Evolutionary conservation across 2,113 vertebrate species (phyloP), one percentile per base, ranked within the genome.

Genomic region (Prietella phreatophila): DNA sequence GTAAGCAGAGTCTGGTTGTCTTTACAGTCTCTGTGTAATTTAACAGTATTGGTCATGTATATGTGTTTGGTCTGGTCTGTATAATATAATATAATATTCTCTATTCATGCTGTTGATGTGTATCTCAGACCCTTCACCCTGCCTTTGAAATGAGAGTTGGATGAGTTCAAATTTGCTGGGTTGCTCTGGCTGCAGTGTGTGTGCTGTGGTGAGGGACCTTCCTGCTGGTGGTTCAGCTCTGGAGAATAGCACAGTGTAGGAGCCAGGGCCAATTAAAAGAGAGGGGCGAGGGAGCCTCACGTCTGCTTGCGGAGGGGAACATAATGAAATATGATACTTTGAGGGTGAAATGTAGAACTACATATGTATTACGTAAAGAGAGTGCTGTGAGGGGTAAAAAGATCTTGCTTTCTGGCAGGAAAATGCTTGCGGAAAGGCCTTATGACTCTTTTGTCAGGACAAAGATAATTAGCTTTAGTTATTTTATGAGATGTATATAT

Each of bases 161-260:
- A 60, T 42, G 50, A 73, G 67, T 73, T 87, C 86, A 75, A 84
- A 88, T 65, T 4, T 30, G 33, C 20, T 69, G 58, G 61, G 60
- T 8, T 42, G 73, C 47, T 78, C 47, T 80, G 73, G 73, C 82
- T 27, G 22, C 60, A 78, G 69, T 84, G 82, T 79, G 56, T 83
- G 71, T 87, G 84, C 90, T 93, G 94, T 93, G 94, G 93, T 88
- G 89, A 94, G 91, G 93, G 92, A 93, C 93, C 91, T 93, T 94
- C 90, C 92, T 94, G 93, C 60, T 85, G 89, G 87, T 82, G 91
- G 89, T 92, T 93, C 90, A 86, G 87, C 85, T 88, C 91, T 89
- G 47, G 71, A 84, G 89, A 90, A 89, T 85, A 89, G 91, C 87
- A 92, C 87, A 65, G 87, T 85, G 33, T 61, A 87, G 92, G 93